These are phyloP conservation scores for Diachasma alloeum DNA, from an alignment of 1,140 invertebrate genomes.

Conservation along the genomic window DNA sequence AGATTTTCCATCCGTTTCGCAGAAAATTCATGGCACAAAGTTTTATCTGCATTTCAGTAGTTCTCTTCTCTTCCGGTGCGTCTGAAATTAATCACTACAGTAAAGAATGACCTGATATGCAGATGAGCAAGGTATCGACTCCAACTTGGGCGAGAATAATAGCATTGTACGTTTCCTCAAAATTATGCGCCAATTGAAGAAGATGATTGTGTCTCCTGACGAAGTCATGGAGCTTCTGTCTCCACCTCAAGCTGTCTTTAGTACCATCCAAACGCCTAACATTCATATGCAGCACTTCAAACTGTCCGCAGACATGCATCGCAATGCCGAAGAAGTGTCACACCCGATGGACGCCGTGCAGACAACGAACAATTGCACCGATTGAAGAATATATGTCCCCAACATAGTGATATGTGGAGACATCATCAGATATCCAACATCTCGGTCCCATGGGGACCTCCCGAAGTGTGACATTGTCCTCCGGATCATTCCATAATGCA, in stretches of 20 bases:
- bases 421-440: slow-evolving; percentile 24
- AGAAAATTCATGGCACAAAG: too few species aligned
- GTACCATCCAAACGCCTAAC: neutral
- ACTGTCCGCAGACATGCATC: slow-evolving; percentile 31
- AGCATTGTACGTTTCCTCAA: slow-evolving; percentile 22
- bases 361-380: slow-evolving; percentile 10
- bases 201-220: slow-evolving; percentile 28
- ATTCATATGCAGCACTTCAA: neutral
- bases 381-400: slow-evolving; percentile 7
- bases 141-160: slow-evolving; percentile 27
- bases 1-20: too few species aligned
- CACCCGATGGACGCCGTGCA: slow-evolving; percentile 18
- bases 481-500: neutral
- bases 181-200: slow-evolving; percentile 13
- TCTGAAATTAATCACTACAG: too few species aligned
- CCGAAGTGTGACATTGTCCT: neutral
- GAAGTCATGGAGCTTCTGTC: neutral
- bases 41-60: too few species aligned
- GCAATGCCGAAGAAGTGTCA: slow-evolving; percentile 27
- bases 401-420: neutral
- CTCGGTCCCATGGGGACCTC: slow-evolving; percentile 22
- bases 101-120: slow-evolving; percentile 29
- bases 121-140: slow-evolving; percentile 6
- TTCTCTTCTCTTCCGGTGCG: too few species aligned
- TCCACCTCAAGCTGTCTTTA: neutral